Base-by-base conservation (phyloP, 2,113 vertebrate species). In the Rana temporaria region DNA sequence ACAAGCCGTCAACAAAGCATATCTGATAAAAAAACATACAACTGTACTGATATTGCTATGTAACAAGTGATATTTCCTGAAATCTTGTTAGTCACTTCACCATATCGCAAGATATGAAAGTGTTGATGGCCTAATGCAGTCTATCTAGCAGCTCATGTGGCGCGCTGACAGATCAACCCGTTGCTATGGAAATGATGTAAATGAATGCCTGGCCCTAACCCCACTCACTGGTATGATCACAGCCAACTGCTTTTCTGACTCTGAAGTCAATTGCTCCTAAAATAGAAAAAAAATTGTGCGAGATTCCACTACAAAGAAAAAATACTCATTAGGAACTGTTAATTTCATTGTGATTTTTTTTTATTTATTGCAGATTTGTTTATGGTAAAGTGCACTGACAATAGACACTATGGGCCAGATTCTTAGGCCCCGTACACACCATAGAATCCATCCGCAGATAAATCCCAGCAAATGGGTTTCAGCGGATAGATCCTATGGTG, bases 221-320 rank as follows among this genome's bases (percentile, higher is more conserved):
- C 83, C 76, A 83, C 84, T 56, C 24, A 87, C n/a, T 75, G 85
- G 48, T 78, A 70, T 76, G 68, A 59, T 65, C 56, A 60, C 64
- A 76, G 80, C 80, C 70, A 86, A 87, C 83, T 48, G 6, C 60
- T 86, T 88, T 79, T 84, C 38, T 87, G 60, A 81, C 6, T 85
- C 48, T 19, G 52, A 79, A 76, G 63, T 85, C 79, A 57, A 16
- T 55, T 38, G 59, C 60, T 66, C 79, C 84, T 72, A 70, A 48
- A 5, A 48, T 1, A 85, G 6, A 75, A 74, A 72, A 48, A 34
- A 4, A n/a, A 59, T 20, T 38, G 24, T 69, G 34, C 24, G 38
- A 62, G 15, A 70, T 52, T 52, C 11, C 8, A 32, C 66, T 14
- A 26, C 19, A 17, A n/a, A 34, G 14, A n/a, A 32, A 38, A 34